Percentiles rank a stretch among this genome's conserved stretches.
These are phyloP conservation scores for Eurypyga helias DNA, from an alignment of 2,113 vertebrate species.

Conservation along the genomic window DNA sequence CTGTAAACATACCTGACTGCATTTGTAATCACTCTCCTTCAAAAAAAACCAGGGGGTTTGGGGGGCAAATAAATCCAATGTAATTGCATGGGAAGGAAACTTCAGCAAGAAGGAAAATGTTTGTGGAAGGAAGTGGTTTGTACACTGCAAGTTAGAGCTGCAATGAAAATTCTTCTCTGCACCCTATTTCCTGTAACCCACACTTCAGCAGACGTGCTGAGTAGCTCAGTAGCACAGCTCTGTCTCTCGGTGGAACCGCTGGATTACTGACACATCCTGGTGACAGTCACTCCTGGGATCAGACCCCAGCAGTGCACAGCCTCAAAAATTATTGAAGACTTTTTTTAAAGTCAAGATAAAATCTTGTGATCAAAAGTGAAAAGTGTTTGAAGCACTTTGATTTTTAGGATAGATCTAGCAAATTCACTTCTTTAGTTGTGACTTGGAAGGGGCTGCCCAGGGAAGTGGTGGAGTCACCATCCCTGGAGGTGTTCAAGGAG, in stretches of 20 bases:
- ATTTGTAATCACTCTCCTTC: neutral
- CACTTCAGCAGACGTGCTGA: neutral
- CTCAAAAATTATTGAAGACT: neutral
- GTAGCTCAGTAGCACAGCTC: neutral
- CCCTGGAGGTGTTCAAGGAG: too few species aligned
- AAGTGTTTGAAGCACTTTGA: neutral
- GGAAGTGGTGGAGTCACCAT: too few species aligned
- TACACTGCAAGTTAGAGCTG: neutral
- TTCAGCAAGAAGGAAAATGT: neutral
- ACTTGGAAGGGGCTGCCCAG: neutral
- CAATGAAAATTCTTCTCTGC: neutral
- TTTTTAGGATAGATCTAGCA: too few species aligned
- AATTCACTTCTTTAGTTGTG: neutral
- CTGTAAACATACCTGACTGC: neutral
- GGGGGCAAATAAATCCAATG: neutral
- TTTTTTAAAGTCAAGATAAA: neutral
- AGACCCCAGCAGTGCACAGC: neutral
- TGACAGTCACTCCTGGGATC: neutral
- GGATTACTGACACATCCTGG: neutral
- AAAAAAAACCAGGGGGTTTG: neutral
- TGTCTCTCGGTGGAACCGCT: neutral
- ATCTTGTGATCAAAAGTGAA: neutral
- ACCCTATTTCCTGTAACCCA: neutral
- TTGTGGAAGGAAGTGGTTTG: neutral
- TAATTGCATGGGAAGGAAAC: neutral